phyloP scores from a whole-genome alignment of 2,888 invertebrate genomes.

The Cephus pulcher region DNA sequence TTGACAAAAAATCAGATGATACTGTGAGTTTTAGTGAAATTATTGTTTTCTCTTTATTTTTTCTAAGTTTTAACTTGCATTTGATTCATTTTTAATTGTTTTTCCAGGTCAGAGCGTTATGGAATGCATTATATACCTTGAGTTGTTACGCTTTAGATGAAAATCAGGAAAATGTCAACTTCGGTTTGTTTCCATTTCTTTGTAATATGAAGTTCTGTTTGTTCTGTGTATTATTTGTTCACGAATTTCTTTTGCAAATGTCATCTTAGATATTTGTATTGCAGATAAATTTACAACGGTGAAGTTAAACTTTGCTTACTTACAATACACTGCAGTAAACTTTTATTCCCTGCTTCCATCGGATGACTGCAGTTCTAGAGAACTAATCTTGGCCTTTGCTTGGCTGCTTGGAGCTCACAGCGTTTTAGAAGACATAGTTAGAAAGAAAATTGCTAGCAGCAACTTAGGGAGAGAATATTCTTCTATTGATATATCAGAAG shows the following conservation, averaged over 20 bases:
- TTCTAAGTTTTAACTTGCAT: slow-evolving; percentile 26
- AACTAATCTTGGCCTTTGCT: slow-evolving; percentile 59
- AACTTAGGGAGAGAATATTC: slow-evolving; percentile 51
- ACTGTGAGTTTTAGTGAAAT: slow-evolving; percentile 51
- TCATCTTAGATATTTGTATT: neutral
- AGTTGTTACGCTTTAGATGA: slow-evolving; percentile 32
- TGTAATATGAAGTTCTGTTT: neutral
- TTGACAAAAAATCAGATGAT: slow-evolving; percentile 48
- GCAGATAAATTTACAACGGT: slow-evolving; percentile 45
- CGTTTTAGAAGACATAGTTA: slow-evolving; percentile 40
- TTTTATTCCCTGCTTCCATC: slow-evolving; percentile 55
- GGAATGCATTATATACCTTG: slow-evolving; percentile 50
- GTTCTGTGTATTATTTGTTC: neutral
- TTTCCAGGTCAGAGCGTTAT: slow-evolving; percentile 42
- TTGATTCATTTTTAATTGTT: slow-evolving; percentile 7
- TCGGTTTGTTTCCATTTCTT: slow-evolving; percentile 7
- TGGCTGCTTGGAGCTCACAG: slow-evolving; percentile 58
- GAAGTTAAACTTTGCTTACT: slow-evolving; percentile 57
- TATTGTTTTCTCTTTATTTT: slow-evolving; percentile 12
- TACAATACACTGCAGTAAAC: slow-evolving; percentile 57
- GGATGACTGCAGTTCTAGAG: slow-evolving; percentile 45
- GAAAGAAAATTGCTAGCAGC: slow-evolving; percentile 42
- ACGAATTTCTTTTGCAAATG: neutral
- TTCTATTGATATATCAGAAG: slow-evolving; percentile 9
- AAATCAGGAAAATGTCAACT: slow-evolving; percentile 29